phyloP scores from a whole-genome alignment of 2,888 invertebrate species.

The Dryadula phaetusa region DNA sequence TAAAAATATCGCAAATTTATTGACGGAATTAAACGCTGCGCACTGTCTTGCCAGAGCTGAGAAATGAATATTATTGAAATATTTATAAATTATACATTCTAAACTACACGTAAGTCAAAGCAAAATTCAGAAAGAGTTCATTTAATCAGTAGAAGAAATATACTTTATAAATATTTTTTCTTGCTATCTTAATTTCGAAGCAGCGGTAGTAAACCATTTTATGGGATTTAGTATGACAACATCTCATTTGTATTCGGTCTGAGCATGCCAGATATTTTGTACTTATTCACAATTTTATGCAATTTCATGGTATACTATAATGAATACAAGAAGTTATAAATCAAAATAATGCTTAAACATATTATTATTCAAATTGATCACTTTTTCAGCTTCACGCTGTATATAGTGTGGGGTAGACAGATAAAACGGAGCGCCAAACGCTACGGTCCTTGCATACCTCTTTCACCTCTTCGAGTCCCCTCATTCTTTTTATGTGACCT shows the following conservation, averaged over 20 bases:
- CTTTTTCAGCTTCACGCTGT: too few relatives aligned
- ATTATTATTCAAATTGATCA: too few relatives aligned
- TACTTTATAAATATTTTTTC: constrained; percentile 15
- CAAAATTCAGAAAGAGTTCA: constrained; percentile 3
- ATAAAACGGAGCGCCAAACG: too few relatives aligned
- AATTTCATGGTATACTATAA: constrained; percentile 12
- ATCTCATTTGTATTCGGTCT: constrained; percentile 50
- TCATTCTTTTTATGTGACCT: too few relatives aligned
- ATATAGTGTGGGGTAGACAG: too few relatives aligned
- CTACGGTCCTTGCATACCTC: too few relatives aligned
- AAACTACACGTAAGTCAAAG: neutral
- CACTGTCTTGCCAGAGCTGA: too few relatives aligned
- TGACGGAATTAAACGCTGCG: too few relatives aligned
- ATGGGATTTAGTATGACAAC: constrained; percentile 52
- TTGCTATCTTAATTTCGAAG: constrained; percentile 31
- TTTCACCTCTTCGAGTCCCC: too few relatives aligned
- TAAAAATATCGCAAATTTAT: too few relatives aligned
- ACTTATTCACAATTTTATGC: constrained; percentile 22
- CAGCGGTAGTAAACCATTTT: constrained; percentile 50
- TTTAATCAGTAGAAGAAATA: constrained; percentile 25
- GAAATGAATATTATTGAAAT: too few relatives aligned
- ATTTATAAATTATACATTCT: neutral
- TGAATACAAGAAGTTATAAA: constrained; percentile 7
- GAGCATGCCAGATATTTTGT: constrained; percentile 21
- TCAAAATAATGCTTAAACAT: neutral